These are phyloP conservation scores for Trichonephila clavata DNA, from an alignment of 1,140 invertebrate genomes.

Conservation along the genomic window DNA sequence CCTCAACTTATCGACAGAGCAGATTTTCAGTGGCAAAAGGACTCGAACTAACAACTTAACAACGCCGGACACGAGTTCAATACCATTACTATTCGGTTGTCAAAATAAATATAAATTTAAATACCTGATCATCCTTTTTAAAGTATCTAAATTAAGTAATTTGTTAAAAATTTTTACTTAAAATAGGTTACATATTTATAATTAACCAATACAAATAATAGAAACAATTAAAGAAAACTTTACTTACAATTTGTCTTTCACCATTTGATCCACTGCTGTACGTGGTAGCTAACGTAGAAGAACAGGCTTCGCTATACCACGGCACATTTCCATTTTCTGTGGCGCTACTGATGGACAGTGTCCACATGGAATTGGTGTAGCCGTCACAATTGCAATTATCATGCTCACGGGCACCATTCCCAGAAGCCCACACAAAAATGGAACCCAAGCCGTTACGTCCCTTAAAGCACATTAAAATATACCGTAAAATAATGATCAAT, in stretches of 20 bases:
- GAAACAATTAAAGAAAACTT: not conserved
- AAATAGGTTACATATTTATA: too few relatives aligned
- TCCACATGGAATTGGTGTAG: slow-evolving; percentile 99
- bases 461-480: slow-evolving; percentile 80
- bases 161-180: too few relatives aligned
- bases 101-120: too few relatives aligned
- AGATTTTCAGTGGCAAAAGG: too few relatives aligned
- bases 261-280: slow-evolving; percentile 95
- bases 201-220: too few relatives aligned
- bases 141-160: too few relatives aligned
- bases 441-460: slow-evolving; percentile 97
- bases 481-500: not conserved
- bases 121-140: too few relatives aligned
- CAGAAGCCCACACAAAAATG: slow-evolving; percentile 99
- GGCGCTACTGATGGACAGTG: slow-evolving; percentile 97
- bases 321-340: slow-evolving; percentile 96
- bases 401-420: slow-evolving; percentile 92
- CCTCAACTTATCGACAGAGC: too few relatives aligned
- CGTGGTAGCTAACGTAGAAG: slow-evolving; percentile 97
- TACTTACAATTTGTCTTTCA: slow-evolving; percentile 83
- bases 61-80: too few relatives aligned
- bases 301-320: slow-evolving; percentile 97
- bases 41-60: too few relatives aligned
- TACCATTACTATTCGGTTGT: too few relatives aligned
- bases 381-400: slow-evolving; percentile 99